Conservation (phyloP, 2,888 invertebrate genomes). For the Suillia variegata region DNA sequence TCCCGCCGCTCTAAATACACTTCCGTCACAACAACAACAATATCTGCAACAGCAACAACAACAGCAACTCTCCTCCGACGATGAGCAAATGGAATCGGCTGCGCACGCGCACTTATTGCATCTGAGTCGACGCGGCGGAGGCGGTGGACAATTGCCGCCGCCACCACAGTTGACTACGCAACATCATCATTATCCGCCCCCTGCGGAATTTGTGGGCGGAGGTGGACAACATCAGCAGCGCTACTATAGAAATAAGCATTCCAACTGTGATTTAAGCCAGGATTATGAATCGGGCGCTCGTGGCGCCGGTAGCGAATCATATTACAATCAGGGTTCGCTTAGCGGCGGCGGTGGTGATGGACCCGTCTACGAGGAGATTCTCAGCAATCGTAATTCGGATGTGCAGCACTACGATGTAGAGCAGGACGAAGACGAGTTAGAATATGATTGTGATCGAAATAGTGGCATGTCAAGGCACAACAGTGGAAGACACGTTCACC, state of each 20-base stretch:
- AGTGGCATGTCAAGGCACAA: conserved; percentile 39
- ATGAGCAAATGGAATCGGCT: conserved; percentile 50
- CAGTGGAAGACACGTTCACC: conserved; percentile 32
- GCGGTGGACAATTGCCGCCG: conserved; percentile 38
- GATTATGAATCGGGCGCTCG: conserved; percentile 26
- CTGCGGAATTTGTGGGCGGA: conserved; percentile 20
- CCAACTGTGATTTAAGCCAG: conserved; percentile 56
- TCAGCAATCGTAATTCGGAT: conserved; percentile 57
- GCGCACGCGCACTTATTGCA: conserved; percentile 53
- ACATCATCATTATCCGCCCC: conserved; percentile 37
- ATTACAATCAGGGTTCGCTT: conserved; percentile 51
- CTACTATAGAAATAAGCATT: conserved; percentile 58
- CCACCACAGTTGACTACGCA: conserved; percentile 48
- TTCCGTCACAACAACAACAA: conserved; percentile 23
- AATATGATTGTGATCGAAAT: conserved; percentile 44
- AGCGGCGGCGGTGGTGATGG: conserved; percentile 41
- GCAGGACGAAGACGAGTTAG: conserved; percentile 49
- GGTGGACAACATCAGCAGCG: conserved; percentile 38
- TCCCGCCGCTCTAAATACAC: conserved; percentile 31
- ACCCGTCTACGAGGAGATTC: conserved; percentile 59
- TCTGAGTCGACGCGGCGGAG: conserved; percentile 44
- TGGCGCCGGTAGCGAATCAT: conserved; percentile 44
- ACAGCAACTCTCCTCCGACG: conserved; percentile 55
- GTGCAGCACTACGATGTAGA: conserved; percentile 54
- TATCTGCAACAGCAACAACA: conserved; percentile 44